Evolutionary conservation across 2,888 invertebrate genomes (phyloP).

Genomic region (Linnaemya vulpina): DNA sequence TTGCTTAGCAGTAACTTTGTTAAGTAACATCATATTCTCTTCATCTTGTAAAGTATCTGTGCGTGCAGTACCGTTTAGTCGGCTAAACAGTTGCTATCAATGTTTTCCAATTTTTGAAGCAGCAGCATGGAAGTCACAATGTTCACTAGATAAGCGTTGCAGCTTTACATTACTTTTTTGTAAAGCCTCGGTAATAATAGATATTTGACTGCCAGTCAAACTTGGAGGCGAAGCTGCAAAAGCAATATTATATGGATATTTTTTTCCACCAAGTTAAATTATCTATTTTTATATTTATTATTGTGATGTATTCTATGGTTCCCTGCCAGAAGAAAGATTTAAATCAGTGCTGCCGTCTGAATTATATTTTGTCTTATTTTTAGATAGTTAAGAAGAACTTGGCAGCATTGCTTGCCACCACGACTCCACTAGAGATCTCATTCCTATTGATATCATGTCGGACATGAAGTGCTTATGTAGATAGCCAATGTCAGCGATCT

Average conservation of each 20-base stretch:
- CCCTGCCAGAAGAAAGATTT: conserved; percentile 11
- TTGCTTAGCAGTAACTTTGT: conserved; percentile 96
- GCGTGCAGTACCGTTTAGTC: conserved; percentile 95
- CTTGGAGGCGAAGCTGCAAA: conserved; percentile 85
- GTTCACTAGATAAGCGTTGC: conserved; percentile 92
- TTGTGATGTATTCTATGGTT: conserved; percentile 7
- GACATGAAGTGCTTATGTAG: too few relatives aligned
- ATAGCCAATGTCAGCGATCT: too few relatives aligned
- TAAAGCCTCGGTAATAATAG: conserved; percentile 89
- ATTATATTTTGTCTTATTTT: too few relatives aligned
- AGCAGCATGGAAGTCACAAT: conserved; percentile 88
- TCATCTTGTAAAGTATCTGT: conserved; percentile 89
- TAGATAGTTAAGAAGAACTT: too few relatives aligned
- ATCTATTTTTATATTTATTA: too few relatives aligned
- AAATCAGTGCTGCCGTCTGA: background rate
- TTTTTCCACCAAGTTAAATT: background rate
- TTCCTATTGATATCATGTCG: too few relatives aligned
- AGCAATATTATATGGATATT: background rate
- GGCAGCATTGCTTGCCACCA: too few relatives aligned
- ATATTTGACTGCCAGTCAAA: conserved; percentile 88
- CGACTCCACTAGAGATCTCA: too few relatives aligned
- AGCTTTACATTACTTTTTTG: conserved; percentile 92
- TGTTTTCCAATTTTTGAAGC: conserved; percentile 98
- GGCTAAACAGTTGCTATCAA: conserved; percentile 96
- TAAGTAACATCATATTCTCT: conserved; percentile 87